These are phyloP conservation scores for Dendrocincla tyrannina DNA, from an alignment of 2,797 vertebrate species.

Conservation along the genomic window DNA sequence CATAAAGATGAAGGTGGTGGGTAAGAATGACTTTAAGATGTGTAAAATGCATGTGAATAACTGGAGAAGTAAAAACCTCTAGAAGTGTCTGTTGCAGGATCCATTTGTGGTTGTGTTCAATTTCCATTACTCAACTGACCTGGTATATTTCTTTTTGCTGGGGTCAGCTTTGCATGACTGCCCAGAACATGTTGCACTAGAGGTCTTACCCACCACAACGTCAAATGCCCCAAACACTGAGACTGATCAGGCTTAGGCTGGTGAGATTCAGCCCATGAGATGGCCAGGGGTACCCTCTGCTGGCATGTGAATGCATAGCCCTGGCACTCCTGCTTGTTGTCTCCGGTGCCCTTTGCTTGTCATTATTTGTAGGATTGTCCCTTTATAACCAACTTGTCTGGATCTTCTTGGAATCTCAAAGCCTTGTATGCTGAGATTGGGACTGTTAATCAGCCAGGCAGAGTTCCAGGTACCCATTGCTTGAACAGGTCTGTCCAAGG, in stretches of 20 bases:
- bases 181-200: not conserved
- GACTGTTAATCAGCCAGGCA: not conserved
- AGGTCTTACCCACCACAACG: not conserved
- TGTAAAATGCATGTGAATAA: not conserved
- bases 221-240: not conserved
- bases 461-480: not conserved
- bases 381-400: not conserved
- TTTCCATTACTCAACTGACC: not conserved
- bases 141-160: not conserved
- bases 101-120: not conserved
- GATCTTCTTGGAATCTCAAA: not conserved
- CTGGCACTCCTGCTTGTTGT: not conserved
- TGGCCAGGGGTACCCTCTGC: slow-evolving; percentile 56
- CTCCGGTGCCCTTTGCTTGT: not conserved
- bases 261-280: not conserved
- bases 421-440: not conserved
- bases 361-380: not conserved
- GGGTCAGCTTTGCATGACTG: not conserved
- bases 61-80: not conserved
- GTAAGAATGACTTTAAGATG: slow-evolving; percentile 72
- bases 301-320: slow-evolving; percentile 36
- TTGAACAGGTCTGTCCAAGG: accelerated
- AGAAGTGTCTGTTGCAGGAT: not conserved
- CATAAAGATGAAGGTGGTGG: slow-evolving; percentile 80
- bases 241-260: not conserved